phyloP scores from a whole-genome alignment of 1,140 invertebrate genomes.

The Euglossa dilemma region DNA sequence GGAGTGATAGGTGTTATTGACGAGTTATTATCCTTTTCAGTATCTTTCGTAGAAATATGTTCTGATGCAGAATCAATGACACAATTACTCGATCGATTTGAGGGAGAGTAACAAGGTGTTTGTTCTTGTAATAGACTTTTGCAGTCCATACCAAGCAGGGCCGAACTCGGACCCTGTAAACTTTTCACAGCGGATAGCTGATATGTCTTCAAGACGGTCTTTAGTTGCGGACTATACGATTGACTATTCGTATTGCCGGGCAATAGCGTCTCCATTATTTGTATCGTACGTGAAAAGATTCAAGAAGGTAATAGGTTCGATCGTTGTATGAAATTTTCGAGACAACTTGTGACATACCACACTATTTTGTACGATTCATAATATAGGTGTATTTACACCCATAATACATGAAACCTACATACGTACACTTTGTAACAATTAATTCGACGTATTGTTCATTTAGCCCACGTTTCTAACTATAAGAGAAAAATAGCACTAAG shows the following conservation, averaged over 20 bases:
- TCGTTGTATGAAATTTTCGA: constrained; percentile 13
- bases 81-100: constrained; percentile 68
- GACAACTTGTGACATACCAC: constrained; percentile 31
- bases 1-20: constrained; percentile 42
- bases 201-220: constrained; percentile 96
- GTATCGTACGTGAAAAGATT: constrained; percentile 14
- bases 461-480: not conserved
- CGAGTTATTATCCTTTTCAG: constrained; percentile 55
- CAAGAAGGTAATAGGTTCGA: not conserved
- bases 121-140: constrained; percentile 80
- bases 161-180: constrained; percentile 92
- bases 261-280: constrained; percentile 88
- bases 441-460: constrained; percentile 15
- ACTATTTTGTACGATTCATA: constrained; percentile 24
- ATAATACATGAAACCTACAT: constrained; percentile 16
- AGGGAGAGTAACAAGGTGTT: constrained; percentile 69
- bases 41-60: constrained; percentile 66
- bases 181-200: constrained; percentile 95
- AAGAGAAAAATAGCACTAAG: not conserved
- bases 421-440: constrained; percentile 4
- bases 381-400: constrained; percentile 44
- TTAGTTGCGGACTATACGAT: constrained; percentile 89
- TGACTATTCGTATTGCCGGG: constrained; percentile 81
- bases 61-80: constrained; percentile 59
- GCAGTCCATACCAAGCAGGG: constrained; percentile 82